Percentiles rank a stretch among this genome's conserved stretches.
Conservation (phyloP, 2,797 vertebrate genomes). For the Simalia tracyae region DNA sequence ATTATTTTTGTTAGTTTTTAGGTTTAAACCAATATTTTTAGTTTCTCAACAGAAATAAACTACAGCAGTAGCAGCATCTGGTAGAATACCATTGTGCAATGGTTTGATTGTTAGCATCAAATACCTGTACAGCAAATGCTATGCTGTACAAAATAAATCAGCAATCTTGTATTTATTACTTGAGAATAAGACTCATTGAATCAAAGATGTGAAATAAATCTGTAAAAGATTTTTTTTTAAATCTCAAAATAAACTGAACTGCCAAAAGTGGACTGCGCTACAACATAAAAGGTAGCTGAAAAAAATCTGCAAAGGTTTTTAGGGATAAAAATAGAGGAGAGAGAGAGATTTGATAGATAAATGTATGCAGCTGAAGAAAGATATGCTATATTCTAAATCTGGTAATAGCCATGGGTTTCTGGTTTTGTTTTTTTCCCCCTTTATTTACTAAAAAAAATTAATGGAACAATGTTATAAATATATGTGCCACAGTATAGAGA, state of each 20-base stretch:
- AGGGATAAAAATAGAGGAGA: no score
- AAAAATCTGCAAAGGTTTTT: neutral
- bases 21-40: neutral
- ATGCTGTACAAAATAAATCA: neutral
- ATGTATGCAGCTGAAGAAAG: neutral
- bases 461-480: neutral
- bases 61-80: conserved; percentile 17
- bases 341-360: no score
- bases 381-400: neutral
- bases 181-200: neutral
- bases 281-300: neutral
- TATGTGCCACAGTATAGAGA: neutral
- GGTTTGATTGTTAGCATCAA: neutral
- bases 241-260: neutral
- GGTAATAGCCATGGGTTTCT: neutral
- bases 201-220: neutral
- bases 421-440: neutral
- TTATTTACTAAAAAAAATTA: neutral
- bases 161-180: neutral
- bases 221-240: neutral
- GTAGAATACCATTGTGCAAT: neutral
- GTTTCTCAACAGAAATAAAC: conserved; percentile 20
- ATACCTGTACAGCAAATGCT: neutral
- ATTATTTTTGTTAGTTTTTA: conserved; percentile 5
- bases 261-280: neutral